Conservation (phyloP, 2,797 vertebrate species). For the Poliocrania exsul region DNA sequence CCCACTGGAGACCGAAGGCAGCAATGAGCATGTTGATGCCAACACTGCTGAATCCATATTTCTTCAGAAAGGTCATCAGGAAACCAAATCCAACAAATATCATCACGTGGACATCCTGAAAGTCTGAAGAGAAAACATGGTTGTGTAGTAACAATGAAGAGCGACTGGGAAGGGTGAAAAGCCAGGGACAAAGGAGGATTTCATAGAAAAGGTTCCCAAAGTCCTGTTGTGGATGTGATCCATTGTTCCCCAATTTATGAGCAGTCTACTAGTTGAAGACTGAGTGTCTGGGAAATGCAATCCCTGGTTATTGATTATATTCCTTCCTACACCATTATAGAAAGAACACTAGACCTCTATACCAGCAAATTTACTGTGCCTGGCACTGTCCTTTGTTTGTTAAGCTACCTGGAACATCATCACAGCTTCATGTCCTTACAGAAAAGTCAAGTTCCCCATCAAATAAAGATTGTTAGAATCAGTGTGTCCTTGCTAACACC, state of each 20-base stretch:
- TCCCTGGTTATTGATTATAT: background rate
- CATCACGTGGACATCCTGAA: conserved; percentile 97
- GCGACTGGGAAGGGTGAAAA: background rate
- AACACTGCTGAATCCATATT: conserved; percentile 94
- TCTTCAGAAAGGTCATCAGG: conserved; percentile 97
- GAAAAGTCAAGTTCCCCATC: background rate
- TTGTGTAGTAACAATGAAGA: background rate
- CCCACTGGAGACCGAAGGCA: conserved; percentile 95
- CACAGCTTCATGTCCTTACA: background rate
- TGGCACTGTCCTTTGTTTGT: background rate
- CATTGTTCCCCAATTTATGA: background rate
- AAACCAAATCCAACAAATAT: conserved; percentile 97
- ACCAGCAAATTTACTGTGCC: background rate
- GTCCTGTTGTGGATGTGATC: background rate
- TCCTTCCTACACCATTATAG: background rate
- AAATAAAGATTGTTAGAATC: background rate
- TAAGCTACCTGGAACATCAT: background rate
- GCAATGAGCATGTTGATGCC: conserved; percentile 92
- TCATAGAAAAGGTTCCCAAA: background rate
- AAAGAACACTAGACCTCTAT: background rate
- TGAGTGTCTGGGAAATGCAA: background rate
- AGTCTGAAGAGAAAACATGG: conserved; percentile 78
- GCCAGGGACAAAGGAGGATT: background rate
- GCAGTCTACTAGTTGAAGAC: background rate
- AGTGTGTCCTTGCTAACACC: background rate